Base-by-base conservation (phyloP, 2,888 invertebrate genomes). In the Trachelus stipa region DNA sequence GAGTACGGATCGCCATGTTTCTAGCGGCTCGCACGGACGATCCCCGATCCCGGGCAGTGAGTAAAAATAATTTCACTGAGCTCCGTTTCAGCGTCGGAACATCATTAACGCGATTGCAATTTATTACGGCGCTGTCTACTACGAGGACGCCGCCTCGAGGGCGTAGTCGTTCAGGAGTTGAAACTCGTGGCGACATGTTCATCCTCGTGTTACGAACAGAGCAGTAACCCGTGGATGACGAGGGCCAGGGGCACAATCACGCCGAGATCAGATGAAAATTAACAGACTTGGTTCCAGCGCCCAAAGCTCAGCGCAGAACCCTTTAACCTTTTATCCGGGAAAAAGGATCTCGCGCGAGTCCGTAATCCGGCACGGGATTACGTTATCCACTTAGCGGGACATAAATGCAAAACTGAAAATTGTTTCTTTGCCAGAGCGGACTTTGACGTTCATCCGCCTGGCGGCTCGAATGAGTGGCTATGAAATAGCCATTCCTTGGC, bases 41-140 rank as follows among this genome's bases (percentile, higher is more conserved):
- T 56, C 56, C 56, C 9, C 56, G 23, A 34, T n/a, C 35, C 33
- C 37, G 74, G 35, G 12, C 11, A 12, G 35, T 35, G n/a, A n/a
- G n/a, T 35, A 35, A 74, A 74, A 74, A 74, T 74, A 74, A 74
- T 74, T 74, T 37, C 35, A 71, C 33, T n/a, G 71, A 31, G 71
- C 33, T 34, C 71, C 71, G 31, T 34, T 34, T 73, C 11, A 77
- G 79, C 82, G 77, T 12, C 33, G 83, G 81, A 87, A 84, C 85
- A 83, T 88, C 88, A 86, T 88, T 88, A 91, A 88, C 88, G 87
- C 89, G 87, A 86, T 90, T 88, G 89, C 88, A 89, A 90, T 90
- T 90, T 90, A 90, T 90, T 88, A 90, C 87, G 83, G 83, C 81
- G 83, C 87, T 86, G 89, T 89, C 87, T 85, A 83, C 84, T 85